A percentile compares a stretch with the other conserved stretches of the same genome.
These are phyloP conservation scores for Trachelus tabidus DNA, from an alignment of 2,888 invertebrate genomes.

Conservation along the genomic window DNA sequence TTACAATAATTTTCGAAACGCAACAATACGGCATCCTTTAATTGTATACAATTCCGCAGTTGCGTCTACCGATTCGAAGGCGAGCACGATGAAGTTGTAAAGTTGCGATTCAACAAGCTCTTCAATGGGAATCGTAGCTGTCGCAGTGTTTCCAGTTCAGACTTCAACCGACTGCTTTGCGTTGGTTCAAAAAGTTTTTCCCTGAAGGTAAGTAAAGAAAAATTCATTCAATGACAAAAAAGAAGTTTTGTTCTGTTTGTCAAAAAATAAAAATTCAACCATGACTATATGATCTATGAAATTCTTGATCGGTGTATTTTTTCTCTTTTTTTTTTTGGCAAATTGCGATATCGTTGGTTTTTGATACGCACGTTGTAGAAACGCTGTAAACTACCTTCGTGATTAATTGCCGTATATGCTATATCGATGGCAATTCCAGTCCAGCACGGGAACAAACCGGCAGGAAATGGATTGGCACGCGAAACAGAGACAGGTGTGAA, in stretches of 20 bases:
- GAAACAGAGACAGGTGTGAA: background rate
- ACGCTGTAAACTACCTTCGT: background rate
- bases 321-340: background rate
- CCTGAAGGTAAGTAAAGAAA: slow-evolving; percentile 51
- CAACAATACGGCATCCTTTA: background rate
- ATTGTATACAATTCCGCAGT: slow-evolving; percentile 63
- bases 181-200: slow-evolving; percentile 59
- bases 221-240: background rate
- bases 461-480: background rate
- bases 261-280: background rate
- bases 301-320: background rate
- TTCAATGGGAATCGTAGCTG: slow-evolving; percentile 67
- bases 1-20: background rate
- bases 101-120: slow-evolving; percentile 80
- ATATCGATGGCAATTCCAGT: background rate
- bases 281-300: background rate
- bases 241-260: background rate
- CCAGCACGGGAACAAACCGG: background rate
- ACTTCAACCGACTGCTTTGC: slow-evolving; percentile 60
- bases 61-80: slow-evolving; percentile 91
- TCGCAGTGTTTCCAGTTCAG: slow-evolving; percentile 58
- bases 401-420: background rate
- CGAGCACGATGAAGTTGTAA: slow-evolving; percentile 82
- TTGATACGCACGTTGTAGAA: background rate
- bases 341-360: background rate